phyloP scores from a whole-genome alignment of 2,113 vertebrate genomes.

The Macroglossus sobrinus region DNA sequence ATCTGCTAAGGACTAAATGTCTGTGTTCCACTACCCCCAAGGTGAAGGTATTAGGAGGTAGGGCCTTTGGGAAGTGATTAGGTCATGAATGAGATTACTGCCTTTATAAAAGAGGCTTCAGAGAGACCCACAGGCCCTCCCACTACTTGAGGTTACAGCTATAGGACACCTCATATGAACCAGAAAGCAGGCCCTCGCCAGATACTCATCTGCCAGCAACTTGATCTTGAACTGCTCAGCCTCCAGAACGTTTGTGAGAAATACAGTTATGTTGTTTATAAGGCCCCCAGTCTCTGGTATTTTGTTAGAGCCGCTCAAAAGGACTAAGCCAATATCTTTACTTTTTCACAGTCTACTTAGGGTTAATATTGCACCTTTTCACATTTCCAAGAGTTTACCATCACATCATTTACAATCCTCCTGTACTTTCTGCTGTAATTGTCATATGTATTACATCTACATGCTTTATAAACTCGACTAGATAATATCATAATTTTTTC shows the following conservation, averaged over 20 bases:
- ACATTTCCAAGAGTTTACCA: background rate
- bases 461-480: background rate
- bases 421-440: background rate
- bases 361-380: background rate
- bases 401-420: background rate
- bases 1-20: background rate
- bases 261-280: background rate
- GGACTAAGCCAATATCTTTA: background rate
- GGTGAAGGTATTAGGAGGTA: background rate
- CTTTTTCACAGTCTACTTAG: background rate
- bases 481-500: background rate
- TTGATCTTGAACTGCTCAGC: background rate
- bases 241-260: background rate
- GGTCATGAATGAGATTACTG: background rate
- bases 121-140: background rate
- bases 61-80: background rate
- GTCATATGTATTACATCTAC: background rate
- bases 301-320: background rate
- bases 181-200: too few species aligned
- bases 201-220: background rate
- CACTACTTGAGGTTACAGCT: background rate
- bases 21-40: background rate
- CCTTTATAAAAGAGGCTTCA: background rate
- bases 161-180: background rate
- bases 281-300: background rate